phyloP scores from a whole-genome alignment of 2,888 invertebrate species.

The Petrolisthes cinctipes region DNA sequence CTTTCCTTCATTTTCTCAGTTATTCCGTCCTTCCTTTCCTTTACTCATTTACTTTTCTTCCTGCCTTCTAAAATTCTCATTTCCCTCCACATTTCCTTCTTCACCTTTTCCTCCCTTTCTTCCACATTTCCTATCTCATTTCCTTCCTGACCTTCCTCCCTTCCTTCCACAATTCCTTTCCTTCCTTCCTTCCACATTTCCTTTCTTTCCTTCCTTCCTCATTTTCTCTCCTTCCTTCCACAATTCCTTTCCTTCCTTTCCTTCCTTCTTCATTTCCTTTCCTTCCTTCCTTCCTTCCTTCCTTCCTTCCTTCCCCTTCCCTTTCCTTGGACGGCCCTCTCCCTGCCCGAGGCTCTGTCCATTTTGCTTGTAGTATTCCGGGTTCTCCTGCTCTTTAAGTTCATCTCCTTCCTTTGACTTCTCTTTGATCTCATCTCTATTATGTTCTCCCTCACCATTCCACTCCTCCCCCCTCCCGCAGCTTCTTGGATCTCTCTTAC shows the following conservation, averaged over 20 bases:
- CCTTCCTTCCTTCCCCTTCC: not conserved
- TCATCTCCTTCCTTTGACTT: too few relatives aligned
- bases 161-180: not conserved
- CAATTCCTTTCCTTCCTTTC: not conserved
- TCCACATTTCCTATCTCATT: not conserved
- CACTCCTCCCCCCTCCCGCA: not conserved
- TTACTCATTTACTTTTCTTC: not conserved
- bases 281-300: not conserved
- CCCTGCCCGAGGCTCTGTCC: too few relatives aligned
- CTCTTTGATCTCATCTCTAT: slow-evolving; percentile 3
- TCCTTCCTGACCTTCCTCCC: not conserved
- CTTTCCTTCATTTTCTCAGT: too few relatives aligned
- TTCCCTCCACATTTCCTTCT: not conserved
- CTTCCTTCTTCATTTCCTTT: not conserved
- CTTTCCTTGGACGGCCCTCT: too few relatives aligned
- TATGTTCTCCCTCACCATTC: not conserved
- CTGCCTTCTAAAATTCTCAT: too few relatives aligned
- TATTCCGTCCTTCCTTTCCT: not conserved
- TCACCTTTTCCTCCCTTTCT: not conserved
- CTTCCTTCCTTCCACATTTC: not conserved
- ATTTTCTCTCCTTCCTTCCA: not conserved
- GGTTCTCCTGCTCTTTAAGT: too few relatives aligned
- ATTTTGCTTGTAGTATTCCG: too few relatives aligned
- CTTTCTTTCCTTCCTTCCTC: not conserved
- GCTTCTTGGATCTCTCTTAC: not conserved